phyloP scores from a whole-genome alignment of 1,140 invertebrate genomes.

The Drosophila takahashii region DNA sequence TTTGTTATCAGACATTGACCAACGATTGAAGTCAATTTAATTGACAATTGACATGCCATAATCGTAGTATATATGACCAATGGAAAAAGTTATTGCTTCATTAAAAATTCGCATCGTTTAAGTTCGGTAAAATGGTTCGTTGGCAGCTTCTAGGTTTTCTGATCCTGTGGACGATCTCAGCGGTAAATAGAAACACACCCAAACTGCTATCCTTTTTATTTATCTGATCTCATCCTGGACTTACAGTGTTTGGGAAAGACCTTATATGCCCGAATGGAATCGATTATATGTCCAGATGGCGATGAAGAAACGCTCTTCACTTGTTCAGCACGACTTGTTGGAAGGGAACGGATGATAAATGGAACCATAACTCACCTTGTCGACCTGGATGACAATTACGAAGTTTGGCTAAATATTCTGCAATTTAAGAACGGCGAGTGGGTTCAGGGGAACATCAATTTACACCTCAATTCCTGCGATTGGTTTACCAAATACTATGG shows the following conservation, averaged over 20 bases:
- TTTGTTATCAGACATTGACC: not conserved
- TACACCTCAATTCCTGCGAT: not conserved
- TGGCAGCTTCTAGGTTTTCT: not conserved
- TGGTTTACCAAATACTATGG: not conserved
- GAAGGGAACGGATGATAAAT: constrained; percentile 1
- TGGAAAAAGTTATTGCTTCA: not conserved
- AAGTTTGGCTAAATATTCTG: not conserved
- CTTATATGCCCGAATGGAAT: not conserved
- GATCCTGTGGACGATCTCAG: not conserved
- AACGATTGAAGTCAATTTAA: not conserved
- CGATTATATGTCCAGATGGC: not conserved
- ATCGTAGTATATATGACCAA: not conserved
- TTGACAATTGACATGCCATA: not conserved
- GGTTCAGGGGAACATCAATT: not conserved
- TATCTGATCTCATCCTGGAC: not conserved
- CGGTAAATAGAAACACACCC: not conserved
- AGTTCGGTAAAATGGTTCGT: not conserved
- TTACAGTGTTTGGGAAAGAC: not conserved
- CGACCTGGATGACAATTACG: not conserved
- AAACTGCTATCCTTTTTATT: no score
- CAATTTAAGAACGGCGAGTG: not conserved
- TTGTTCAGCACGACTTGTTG: not conserved
- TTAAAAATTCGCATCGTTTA: not conserved
- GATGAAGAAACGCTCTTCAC: not conserved
- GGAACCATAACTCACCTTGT: not conserved